These are phyloP conservation scores for Tangara arthus DNA, from an alignment of 2,797 vertebrate genomes.

Conservation along the genomic window DNA sequence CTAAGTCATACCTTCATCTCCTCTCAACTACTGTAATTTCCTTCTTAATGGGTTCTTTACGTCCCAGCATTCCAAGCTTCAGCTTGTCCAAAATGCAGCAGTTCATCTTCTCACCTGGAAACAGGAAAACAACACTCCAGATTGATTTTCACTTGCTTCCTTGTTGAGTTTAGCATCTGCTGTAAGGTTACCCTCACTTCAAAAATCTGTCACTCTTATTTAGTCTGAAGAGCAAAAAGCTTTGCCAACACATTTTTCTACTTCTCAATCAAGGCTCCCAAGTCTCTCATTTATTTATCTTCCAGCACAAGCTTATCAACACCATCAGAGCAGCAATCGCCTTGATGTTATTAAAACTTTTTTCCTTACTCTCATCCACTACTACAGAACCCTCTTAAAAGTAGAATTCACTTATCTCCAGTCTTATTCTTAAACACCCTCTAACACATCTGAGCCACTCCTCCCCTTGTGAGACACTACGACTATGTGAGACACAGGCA, in stretches of 20 bases:
- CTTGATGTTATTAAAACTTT: not conserved
- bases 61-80: conserved; percentile 49
- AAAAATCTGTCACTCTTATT: not conserved
- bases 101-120: conserved; percentile 67
- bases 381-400: not conserved
- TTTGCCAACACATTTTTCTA: not conserved
- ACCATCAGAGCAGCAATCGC: not conserved
- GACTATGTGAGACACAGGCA: not conserved
- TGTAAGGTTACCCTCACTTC: not conserved
- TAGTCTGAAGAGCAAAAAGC: not conserved
- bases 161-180: not conserved
- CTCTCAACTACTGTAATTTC: conserved; percentile 56
- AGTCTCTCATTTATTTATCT: not conserved
- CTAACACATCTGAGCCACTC: not conserved
- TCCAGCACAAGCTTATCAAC: not conserved
- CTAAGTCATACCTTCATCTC: conserved; percentile 62
- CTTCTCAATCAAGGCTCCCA: not conserved
- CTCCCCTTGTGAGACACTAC: not conserved
- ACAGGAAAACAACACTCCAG: conserved; percentile 55
- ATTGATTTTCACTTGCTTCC: conserved; percentile 36
- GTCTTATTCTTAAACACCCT: not conserved
- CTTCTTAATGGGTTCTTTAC: conserved; percentile 44
- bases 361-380: not conserved
- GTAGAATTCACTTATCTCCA: not conserved
- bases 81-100: conserved; percentile 58